These are phyloP conservation scores for Ostrea denselamellosa DNA, from an alignment of 1,140 invertebrate species.

Conservation along the genomic window DNA sequence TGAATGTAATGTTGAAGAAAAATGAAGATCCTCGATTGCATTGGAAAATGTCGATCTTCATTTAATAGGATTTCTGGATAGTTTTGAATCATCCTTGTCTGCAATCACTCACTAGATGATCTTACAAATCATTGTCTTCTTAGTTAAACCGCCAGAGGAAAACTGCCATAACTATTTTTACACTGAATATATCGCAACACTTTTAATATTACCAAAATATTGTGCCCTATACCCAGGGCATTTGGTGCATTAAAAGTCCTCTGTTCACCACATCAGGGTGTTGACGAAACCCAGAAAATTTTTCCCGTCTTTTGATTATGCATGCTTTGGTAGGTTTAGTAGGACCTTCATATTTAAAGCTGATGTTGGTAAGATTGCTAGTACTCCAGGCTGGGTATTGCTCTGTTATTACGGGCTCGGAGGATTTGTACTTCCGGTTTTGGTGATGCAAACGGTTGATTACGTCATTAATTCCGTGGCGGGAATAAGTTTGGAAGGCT, in stretches of 20 bases:
- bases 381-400: background rate
- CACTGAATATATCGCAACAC: too few relatives aligned
- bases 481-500: slow-evolving; percentile 43
- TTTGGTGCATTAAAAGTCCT: slow-evolving; percentile 17
- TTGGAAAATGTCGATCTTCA: too few relatives aligned
- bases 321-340: slow-evolving; percentile 21
- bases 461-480: slow-evolving; percentile 38
- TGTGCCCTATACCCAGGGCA: background rate
- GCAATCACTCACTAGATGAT: too few relatives aligned
- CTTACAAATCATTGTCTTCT: too few relatives aligned
- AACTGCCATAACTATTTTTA: too few relatives aligned
- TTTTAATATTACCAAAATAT: background rate
- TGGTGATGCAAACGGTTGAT: slow-evolving; percentile 42
- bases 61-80: too few relatives aligned
- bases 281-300: background rate
- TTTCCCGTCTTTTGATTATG: slow-evolving; percentile 13
- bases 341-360: slow-evolving; percentile 18
- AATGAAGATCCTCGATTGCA: too few relatives aligned
- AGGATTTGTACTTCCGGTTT: background rate
- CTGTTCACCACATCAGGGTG: slow-evolving; percentile 6
- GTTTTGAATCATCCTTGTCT: too few relatives aligned
- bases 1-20: too few relatives aligned
- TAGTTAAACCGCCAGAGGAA: too few relatives aligned
- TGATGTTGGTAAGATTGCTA: background rate
- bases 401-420: background rate